Base-by-base conservation (phyloP, 2,797 vertebrate species). In the Eptatretus atami region DNA sequence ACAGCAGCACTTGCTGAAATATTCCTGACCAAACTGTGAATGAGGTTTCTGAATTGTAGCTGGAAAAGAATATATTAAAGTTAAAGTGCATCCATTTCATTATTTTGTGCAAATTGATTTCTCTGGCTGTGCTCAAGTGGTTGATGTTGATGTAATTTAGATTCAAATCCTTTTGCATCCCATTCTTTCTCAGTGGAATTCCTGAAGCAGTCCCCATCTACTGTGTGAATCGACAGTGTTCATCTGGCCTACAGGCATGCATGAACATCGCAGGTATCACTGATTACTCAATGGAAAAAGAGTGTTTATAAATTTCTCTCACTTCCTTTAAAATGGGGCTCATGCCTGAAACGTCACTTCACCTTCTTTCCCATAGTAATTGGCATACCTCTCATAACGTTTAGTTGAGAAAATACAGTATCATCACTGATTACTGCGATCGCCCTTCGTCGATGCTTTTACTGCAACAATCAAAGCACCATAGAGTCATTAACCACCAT, bases 241-340 rank as follows among this genome's bases (percentile, higher is more conserved):
- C 85, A 1, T 94, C 88, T 0, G 85, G 87, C 4, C 75, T 94
- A 1, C 88, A 95, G 73, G 88, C 87, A 1, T 71, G 94, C 60
- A 74, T 86, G 65, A 92, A 76, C 70, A 73, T 94, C 6, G 84
- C 85, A 66, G 86, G 87, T 93, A 69, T 69, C 67, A 66, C 9
- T 19, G 52, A 63, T 52, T 9, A 1, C 53, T 63, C 13, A 53
- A 63, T 63, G 65, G 3, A 63, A 53, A 52, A 9, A 12, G 1
- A 31, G 60, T 2, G 54, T 53, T 70, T 66, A 68, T 63, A 19
- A 12, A 19, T 14, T 31, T 63, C 60, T 19, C 44, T 63, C 10
- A 19, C 64, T 61, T 44, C 67, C 69, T 60, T 19, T 19, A 19
- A 19, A 19, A 19, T 19, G 19, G 2, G 19, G 19, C 19, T 19